A percentile compares a stretch with the other conserved stretches of the same genome.
Evolutionary conservation across 1,140 invertebrate species (phyloP).

Genomic region (Diachasmimorpha longicaudata): DNA sequence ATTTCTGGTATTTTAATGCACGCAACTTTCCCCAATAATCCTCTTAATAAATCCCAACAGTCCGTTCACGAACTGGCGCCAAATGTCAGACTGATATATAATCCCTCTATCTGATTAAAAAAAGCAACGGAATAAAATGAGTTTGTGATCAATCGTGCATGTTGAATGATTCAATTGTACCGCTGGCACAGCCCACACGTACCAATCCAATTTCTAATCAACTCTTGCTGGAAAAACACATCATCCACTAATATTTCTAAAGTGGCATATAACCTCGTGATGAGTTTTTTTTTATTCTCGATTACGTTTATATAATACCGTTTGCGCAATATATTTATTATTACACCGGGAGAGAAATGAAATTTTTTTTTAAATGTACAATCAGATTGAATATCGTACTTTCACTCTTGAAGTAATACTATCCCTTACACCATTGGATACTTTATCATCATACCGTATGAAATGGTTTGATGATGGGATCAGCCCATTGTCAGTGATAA

Average conservation of each 20-base stretch:
- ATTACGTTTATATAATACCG: background rate
- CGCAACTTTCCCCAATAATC: constrained; percentile 14
- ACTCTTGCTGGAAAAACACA: background rate
- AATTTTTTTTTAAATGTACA: background rate
- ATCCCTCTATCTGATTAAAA: background rate
- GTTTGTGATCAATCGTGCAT: background rate
- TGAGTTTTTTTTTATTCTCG: background rate
- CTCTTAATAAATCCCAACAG: background rate
- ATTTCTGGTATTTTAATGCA: constrained; percentile 4
- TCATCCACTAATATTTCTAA: background rate
- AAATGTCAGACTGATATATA: background rate
- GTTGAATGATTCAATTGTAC: background rate
- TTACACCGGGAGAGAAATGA: background rate
- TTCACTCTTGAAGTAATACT: background rate
- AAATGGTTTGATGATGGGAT: too few relatives aligned
- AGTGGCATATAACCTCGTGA: background rate
- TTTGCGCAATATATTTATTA: background rate
- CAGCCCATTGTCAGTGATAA: too few relatives aligned
- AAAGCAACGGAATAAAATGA: background rate
- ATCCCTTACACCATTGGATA: background rate
- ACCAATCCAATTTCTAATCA: background rate
- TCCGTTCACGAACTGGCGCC: background rate
- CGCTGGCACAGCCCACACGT: background rate
- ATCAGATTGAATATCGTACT: background rate
- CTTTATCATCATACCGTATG: background rate